phyloP scores from a whole-genome alignment of 2,797 vertebrate species.

The Scarus forsteni region DNA sequence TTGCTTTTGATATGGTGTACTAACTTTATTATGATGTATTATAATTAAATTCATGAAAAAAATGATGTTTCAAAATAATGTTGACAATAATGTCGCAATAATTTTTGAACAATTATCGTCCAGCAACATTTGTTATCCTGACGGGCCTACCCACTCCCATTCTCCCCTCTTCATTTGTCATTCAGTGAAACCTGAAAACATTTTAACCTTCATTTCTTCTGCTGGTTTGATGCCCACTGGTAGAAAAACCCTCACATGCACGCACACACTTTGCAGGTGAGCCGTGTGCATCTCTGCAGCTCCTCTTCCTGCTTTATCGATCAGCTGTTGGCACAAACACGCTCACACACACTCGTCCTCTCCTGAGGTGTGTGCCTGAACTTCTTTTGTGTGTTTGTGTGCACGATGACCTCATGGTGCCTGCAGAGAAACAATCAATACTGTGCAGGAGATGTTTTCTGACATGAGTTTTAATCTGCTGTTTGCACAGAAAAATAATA shows the following conservation, averaged over 20 bases:
- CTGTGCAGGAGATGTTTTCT: slow-evolving; percentile 8
- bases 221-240: neutral
- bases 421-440: slow-evolving; percentile 15
- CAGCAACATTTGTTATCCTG: too few relatives aligned
- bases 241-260: neutral
- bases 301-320: slow-evolving; percentile 43
- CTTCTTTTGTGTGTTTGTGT: slow-evolving; percentile 11
- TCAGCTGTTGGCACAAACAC: slow-evolving; percentile 28
- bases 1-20: too few relatives aligned
- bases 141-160: too few relatives aligned
- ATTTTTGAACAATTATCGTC: too few relatives aligned
- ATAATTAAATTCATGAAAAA: too few relatives aligned
- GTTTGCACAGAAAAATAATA: neutral
- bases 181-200: too few relatives aligned
- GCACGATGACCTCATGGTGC: neutral
- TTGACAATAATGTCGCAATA: too few relatives aligned
- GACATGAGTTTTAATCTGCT: slow-evolving; percentile 2
- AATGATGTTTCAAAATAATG: too few relatives aligned
- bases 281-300: slow-evolving; percentile 34
- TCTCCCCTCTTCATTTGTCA: too few relatives aligned
- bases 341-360: slow-evolving; percentile 13
- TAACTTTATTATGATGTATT: too few relatives aligned
- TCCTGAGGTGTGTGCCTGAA: slow-evolving; percentile 10
- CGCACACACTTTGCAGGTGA: slow-evolving; percentile 21
- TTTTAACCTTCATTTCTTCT: too few relatives aligned